Conservation (phyloP, 2,797 vertebrate species). For the Enteromius afrohamiltoni region DNA sequence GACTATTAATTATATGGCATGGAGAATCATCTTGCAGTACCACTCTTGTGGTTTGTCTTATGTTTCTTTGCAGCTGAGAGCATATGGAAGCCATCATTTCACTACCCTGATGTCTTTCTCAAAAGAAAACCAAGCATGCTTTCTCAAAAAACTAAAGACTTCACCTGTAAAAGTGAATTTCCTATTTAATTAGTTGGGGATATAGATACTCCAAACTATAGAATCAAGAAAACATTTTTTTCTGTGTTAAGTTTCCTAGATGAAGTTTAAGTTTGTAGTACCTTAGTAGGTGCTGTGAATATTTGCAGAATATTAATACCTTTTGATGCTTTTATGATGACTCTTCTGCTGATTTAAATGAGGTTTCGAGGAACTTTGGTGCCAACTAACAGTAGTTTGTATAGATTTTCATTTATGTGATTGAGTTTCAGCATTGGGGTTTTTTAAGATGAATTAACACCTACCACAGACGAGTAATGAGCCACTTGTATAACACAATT, state of each 20-base stretch:
- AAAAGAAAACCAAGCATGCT: background rate
- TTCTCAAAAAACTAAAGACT: background rate
- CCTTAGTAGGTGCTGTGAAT: background rate
- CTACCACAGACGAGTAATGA: background rate
- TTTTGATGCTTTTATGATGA: background rate
- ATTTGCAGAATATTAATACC: background rate
- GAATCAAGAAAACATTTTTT: background rate
- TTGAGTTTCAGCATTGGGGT: background rate
- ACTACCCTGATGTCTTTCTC: conserved; percentile 14
- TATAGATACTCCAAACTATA: background rate
- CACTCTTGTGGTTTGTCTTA: background rate
- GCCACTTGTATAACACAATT: conserved; percentile 1
- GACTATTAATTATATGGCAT: background rate
- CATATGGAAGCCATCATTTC: conserved; percentile 1
- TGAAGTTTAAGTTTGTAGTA: background rate
- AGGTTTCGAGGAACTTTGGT: background rate
- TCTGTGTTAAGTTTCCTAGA: background rate
- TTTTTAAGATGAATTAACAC: conserved; percentile 36
- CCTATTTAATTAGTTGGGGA: background rate
- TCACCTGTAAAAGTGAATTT: background rate
- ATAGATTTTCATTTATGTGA: background rate
- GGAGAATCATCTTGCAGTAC: conserved; percentile 10
- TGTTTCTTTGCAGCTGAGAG: conserved; percentile 1
- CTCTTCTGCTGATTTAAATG: background rate
- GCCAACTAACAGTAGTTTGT: background rate